These are phyloP conservation scores for Morelia viridis DNA, from an alignment of 2,797 vertebrate genomes.

Conservation along the genomic window DNA sequence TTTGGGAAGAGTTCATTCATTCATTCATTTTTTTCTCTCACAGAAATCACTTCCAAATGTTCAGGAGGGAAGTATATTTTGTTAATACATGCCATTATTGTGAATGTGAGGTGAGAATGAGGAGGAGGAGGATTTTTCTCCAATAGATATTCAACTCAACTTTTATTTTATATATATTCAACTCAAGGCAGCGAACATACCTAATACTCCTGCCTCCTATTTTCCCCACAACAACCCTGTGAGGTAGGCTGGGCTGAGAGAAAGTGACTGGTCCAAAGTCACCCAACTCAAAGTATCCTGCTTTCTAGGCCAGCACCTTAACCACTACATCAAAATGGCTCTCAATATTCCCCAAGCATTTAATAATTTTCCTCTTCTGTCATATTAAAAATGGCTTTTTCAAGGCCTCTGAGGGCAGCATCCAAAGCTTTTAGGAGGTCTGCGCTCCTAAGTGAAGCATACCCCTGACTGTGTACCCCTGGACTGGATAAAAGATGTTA, in stretches of 20 bases:
- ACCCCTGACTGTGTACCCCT: background rate
- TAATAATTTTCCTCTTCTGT: background rate
- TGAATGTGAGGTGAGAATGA: background rate
- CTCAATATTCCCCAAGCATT: background rate
- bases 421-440: background rate
- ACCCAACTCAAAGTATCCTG: background rate
- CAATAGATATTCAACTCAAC: no score
- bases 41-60: background rate
- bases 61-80: background rate
- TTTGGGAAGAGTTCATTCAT: background rate
- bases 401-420: background rate
- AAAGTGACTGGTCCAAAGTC: background rate
- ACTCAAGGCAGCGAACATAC: background rate
- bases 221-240: background rate
- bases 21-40: background rate
- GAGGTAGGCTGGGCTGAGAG: background rate
- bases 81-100: background rate
- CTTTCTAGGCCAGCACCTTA: background rate
- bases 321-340: background rate
- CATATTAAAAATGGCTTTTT: background rate
- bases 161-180: background rate
- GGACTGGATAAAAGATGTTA: background rate
- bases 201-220: background rate
- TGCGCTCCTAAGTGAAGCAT: background rate
- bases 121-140: background rate